phyloP scores from a whole-genome alignment of 1,140 invertebrate species.

The Zaprionus gabonicus region DNA sequence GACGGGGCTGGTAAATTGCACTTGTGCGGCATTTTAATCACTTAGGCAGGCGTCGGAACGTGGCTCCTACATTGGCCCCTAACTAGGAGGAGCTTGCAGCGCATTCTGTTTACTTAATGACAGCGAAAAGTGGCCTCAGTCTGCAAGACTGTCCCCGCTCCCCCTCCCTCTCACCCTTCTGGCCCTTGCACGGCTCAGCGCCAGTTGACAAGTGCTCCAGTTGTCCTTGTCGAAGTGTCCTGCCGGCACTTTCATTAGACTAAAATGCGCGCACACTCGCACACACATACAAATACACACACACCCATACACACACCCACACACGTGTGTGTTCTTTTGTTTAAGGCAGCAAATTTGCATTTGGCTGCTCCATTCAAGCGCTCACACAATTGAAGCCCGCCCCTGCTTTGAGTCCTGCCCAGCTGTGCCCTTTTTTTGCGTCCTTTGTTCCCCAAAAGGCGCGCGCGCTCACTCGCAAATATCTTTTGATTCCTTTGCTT shows the following conservation, averaged over 20 bases:
- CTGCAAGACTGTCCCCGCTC: constrained; percentile 9
- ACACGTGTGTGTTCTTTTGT: constrained; percentile 53
- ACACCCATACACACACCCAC: neutral
- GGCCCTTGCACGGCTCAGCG: constrained; percentile 15
- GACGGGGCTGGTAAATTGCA: constrained; percentile 57
- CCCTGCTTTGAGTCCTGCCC: constrained; percentile 47
- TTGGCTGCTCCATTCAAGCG: constrained; percentile 74
- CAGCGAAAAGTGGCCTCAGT: constrained; percentile 78
- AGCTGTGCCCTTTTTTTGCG: constrained; percentile 72
- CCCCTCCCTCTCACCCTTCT: neutral
- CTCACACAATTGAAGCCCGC: constrained; percentile 29
- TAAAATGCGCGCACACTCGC: constrained; percentile 62
- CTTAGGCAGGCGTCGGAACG: constrained; percentile 64
- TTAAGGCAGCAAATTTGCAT: constrained; percentile 79
- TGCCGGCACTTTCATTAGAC: constrained; percentile 66
- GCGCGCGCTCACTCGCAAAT: constrained; percentile 57
- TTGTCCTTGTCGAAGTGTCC: constrained; percentile 22
- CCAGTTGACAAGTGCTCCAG: constrained; percentile 48
- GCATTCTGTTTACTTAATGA: constrained; percentile 83
- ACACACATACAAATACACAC: constrained; percentile 23
- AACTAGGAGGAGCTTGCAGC: constrained; percentile 54
- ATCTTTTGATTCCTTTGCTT: constrained; percentile 68
- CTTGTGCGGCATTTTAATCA: constrained; percentile 83
- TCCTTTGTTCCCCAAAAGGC: constrained; percentile 74
- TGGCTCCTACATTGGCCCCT: constrained; percentile 76